Base-by-base conservation (phyloP, 1,140 invertebrate genomes). In the Caenorhabditis latens region DNA sequence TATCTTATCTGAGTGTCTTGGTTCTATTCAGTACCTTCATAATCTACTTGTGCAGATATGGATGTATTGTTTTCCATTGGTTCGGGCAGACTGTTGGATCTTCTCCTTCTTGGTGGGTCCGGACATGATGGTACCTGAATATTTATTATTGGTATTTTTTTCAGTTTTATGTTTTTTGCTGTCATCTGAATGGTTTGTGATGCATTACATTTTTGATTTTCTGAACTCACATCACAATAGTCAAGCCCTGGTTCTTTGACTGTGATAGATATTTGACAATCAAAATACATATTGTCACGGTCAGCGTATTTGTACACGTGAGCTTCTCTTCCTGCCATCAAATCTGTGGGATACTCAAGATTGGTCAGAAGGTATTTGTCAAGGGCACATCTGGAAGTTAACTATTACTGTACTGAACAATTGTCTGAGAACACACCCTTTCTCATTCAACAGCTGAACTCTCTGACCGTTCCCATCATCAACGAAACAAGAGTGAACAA, bases 251-350 rank as follows among this genome's bases (percentile, higher is more conserved):
- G 91, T 67, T 92, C 91, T 82, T 92, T 92, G 67, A 92, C 87
- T 42, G 87, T 90, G 43, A 92, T 83, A 11, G 91, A 85, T 42
- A 92, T 92, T 87, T 92, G 87, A 84, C 91, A 92, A 67, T 92
- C 91, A 83, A 92, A 92, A 85, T 91, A 92, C 90, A 92, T 92
- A 63, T 89, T 91, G 21, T 89, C 87, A 50, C 89, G 67, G 55
- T 92, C 91, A 42, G 91, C 91, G 67, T 92, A 92, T 84, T 92
- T 92, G 89, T 92, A 92, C 13, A 92, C 91, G 86, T 92, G 91
- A 50, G 91, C 90, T 82, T 92, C 91, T 75, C 92, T 92, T 61
- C 91, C 91, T 21, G 91, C 91, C 91, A 92, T 91, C 83, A 92
- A 83, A 86, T 92, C 91, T 5, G 89, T 86, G 14, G 91, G 88